Percentiles rank a stretch among this genome's conserved stretches.
These are phyloP conservation scores for Homarus gammarus DNA, from an alignment of 2,888 invertebrate species.

Conservation along the genomic window DNA sequence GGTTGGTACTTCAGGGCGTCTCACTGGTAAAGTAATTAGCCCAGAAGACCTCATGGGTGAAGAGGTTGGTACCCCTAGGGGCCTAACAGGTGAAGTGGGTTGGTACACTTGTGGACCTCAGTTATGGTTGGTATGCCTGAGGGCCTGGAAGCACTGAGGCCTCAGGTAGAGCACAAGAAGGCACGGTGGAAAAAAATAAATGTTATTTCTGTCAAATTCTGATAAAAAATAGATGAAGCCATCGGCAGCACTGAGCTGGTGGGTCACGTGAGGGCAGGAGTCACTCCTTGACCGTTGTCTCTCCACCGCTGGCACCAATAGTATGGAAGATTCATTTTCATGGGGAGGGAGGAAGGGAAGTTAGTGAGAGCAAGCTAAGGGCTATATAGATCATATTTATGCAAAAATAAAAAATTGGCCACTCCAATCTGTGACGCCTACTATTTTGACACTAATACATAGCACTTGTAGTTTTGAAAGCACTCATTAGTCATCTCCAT, in stretches of 20 bases:
- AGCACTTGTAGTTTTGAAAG: constrained; percentile 73
- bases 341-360: too few relatives aligned
- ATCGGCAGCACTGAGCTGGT: too few relatives aligned
- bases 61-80: background rate
- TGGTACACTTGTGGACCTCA: background rate
- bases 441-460: constrained; percentile 71
- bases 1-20: background rate
- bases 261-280: too few relatives aligned
- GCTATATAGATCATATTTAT: constrained; percentile 51
- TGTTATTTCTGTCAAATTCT: background rate
- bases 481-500: constrained; percentile 69
- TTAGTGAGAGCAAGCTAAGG: constrained; percentile 55
- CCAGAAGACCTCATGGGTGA: background rate
- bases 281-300: background rate
- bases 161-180: constrained; percentile 10
- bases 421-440: constrained; percentile 49
- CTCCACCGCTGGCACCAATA: background rate
- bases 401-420: constrained; percentile 65
- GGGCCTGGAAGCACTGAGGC: background rate
- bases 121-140: background rate
- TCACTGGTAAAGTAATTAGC: background rate
- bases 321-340: background rate
- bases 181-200: constrained; percentile 28
- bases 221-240: too few relatives aligned
- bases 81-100: background rate